Conservation (phyloP, 2,113 vertebrate genomes). For the Eretmochelys imbricata region DNA sequence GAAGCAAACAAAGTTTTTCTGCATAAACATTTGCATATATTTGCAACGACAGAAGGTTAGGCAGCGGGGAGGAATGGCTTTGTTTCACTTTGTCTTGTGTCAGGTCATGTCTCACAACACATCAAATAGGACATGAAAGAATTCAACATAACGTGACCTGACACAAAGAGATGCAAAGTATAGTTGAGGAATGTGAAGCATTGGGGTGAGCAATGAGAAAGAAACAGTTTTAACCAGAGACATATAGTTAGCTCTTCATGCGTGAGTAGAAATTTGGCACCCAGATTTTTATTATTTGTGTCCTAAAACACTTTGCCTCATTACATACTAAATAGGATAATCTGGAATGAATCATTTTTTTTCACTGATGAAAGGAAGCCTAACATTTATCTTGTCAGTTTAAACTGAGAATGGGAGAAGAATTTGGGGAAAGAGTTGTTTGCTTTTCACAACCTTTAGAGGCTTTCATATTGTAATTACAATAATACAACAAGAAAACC, state of each 20-base stretch:
- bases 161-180: fast-evolving
- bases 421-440: background rate
- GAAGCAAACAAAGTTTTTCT: background rate
- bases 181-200: fast-evolving
- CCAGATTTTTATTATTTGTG: background rate
- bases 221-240: background rate
- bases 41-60: fast-evolving
- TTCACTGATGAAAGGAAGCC: background rate
- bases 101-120: background rate
- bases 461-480: slow-evolving; percentile 35
- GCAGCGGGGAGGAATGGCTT: background rate
- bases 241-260: background rate
- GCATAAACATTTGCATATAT: background rate
- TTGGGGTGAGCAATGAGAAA: fast-evolving
- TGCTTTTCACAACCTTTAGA: background rate
- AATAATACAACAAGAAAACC: background rate
- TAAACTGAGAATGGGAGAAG: background rate
- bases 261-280: background rate
- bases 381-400: background rate
- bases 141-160: fast-evolving
- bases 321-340: background rate
- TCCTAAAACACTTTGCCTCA: background rate
- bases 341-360: too few relatives aligned
- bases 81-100: fast-evolving
- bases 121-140: fast-evolving